phyloP scores from a whole-genome alignment of 2,113 vertebrate species.

The Charadrius vociferus region DNA sequence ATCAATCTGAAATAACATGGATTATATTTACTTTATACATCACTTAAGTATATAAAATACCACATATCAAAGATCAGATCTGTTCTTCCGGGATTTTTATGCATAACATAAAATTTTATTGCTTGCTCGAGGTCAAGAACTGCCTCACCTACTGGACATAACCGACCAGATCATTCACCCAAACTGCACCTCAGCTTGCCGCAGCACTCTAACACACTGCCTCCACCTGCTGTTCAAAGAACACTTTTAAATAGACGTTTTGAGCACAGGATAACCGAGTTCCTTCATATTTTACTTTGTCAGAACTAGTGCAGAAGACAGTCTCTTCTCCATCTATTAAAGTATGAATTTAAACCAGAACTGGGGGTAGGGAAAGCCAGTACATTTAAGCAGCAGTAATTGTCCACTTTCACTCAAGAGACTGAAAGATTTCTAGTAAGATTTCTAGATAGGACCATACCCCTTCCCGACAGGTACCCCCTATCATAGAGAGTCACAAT shows the following conservation, averaged over 20 bases:
- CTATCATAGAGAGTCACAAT: not conserved
- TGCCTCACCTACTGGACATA: not conserved
- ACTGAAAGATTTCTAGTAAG: fast-evolving
- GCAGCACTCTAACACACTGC: not conserved
- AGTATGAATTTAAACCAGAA: not conserved
- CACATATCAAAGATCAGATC: not conserved
- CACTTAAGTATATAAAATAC: not conserved
- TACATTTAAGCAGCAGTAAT: not conserved
- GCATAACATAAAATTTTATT: not conserved
- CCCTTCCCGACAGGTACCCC: not conserved
- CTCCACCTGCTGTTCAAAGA: not conserved
- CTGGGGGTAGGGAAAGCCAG: not conserved
- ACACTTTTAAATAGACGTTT: fast-evolving
- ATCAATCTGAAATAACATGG: not conserved
- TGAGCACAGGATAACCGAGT: too few species aligned
- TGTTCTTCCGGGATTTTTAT: not conserved
- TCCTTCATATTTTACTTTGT: not conserved
- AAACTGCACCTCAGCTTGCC: fast-evolving
- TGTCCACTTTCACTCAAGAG: too few species aligned
- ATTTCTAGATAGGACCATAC: not conserved
- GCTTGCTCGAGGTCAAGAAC: too few species aligned
- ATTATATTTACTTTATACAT: not conserved
- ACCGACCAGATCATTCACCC: fast-evolving
- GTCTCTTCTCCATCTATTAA: not conserved
- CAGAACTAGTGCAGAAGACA: not conserved